Conservation (phyloP, 2,113 vertebrate genomes). For the Arizona elegans region DNA sequence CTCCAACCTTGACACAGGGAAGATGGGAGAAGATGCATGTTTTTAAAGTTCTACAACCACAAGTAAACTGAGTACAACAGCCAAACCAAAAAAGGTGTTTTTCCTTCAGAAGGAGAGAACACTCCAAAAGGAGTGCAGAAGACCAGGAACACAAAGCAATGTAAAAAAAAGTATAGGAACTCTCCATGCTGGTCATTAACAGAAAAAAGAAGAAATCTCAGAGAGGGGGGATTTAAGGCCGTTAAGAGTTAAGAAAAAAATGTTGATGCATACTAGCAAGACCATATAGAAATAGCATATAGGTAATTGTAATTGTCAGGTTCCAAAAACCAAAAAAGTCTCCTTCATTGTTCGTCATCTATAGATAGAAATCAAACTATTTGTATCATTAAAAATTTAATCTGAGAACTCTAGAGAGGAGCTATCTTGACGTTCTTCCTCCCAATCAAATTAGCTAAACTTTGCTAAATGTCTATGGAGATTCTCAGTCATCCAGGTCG, state of each 20-base stretch:
- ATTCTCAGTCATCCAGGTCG: too few relatives aligned
- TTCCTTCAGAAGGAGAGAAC: background rate
- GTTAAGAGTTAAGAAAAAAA: background rate
- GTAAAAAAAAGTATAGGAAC: background rate
- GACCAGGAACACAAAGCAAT: background rate
- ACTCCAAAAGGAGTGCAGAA: background rate
- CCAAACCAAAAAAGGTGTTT: background rate
- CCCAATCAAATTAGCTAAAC: background rate
- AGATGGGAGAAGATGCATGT: background rate
- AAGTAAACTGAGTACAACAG: background rate
- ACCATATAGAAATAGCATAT: background rate
- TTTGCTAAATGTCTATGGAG: background rate
- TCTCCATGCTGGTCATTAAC: background rate
- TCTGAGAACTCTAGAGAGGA: background rate
- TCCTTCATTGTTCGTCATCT: background rate
- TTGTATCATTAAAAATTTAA: background rate
- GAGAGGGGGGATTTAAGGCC: too few relatives aligned
- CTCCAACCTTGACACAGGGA: too few relatives aligned
- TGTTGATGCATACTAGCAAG: background rate
- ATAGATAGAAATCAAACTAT: background rate
- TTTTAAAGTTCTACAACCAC: background rate
- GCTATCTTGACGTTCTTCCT: background rate
- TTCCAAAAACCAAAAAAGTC: background rate
- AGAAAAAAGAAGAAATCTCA: background rate
- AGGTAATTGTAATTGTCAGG: background rate